Evolutionary conservation across 1,140 invertebrate genomes (phyloP).

Genomic region (Lucilia cuprina): DNA sequence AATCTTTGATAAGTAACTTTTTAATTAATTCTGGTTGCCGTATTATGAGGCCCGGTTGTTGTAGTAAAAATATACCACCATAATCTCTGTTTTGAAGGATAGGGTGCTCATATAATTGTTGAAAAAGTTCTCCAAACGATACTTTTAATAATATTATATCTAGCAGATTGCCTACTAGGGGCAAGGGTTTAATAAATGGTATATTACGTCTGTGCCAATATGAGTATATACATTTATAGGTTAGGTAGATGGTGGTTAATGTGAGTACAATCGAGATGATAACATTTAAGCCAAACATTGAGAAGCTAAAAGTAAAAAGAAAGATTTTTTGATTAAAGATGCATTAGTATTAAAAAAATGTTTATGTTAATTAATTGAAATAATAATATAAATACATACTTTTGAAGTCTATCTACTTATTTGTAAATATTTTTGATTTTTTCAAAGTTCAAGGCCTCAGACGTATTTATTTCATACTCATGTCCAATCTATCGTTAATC

Average conservation of each 20-base stretch:
- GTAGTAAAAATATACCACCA: slow-evolving; percentile 62
- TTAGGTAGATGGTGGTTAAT: not conserved
- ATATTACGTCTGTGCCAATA: slow-evolving; percentile 47
- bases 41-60: slow-evolving; percentile 63
- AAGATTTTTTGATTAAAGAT: not conserved
- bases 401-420: too few relatives aligned
- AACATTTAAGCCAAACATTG: not conserved
- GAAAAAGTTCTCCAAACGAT: slow-evolving; percentile 56
- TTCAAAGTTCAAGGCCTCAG: too few relatives aligned
- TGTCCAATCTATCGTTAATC: too few relatives aligned
- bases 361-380: too few relatives aligned
- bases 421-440: too few relatives aligned
- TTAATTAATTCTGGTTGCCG: slow-evolving; percentile 66
- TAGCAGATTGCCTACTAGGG: slow-evolving; percentile 51
- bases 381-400: too few relatives aligned
- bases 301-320: not conserved
- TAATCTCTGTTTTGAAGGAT: slow-evolving; percentile 39
- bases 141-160: slow-evolving; percentile 46
- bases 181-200: slow-evolving; percentile 41
- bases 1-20: slow-evolving; percentile 64
- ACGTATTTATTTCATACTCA: too few relatives aligned
- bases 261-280: not conserved
- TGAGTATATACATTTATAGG: slow-evolving; percentile 41
- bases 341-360: too few relatives aligned
- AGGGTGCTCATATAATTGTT: slow-evolving; percentile 45